Conservation (phyloP, 2,113 vertebrate species). For the Carassius carassius region DNA sequence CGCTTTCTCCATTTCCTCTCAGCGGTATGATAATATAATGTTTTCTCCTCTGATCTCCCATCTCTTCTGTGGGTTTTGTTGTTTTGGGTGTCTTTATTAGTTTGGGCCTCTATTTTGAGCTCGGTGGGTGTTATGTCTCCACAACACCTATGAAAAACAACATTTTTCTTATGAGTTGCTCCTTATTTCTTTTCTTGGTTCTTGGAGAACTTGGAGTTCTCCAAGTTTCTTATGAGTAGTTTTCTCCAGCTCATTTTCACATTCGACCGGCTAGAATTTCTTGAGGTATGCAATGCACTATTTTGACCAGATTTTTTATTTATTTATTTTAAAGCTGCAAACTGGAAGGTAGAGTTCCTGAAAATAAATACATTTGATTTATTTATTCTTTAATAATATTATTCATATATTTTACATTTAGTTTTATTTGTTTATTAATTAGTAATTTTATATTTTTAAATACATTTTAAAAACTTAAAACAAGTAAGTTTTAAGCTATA, state of each 20-base stretch:
- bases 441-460: neutral
- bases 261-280: neutral
- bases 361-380: too few species aligned
- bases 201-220: too few species aligned
- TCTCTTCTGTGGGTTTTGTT: constrained; percentile 31
- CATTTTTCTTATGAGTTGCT: neutral
- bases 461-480: neutral
- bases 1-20: neutral
- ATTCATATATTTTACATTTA: too few species aligned
- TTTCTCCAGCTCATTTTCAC: neutral
- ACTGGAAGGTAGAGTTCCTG: too few species aligned
- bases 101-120: neutral
- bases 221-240: neutral
- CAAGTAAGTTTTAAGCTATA: too few species aligned
- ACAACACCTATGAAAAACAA: neutral
- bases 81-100: neutral
- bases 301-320: neutral
- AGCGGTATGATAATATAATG: constrained; percentile 12
- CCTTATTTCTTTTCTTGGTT: too few species aligned
- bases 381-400: too few species aligned
- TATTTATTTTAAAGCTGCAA: too few species aligned
- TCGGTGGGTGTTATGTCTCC: neutral
- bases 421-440: neutral
- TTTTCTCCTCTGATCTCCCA: constrained; percentile 2
- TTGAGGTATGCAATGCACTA: neutral